phyloP scores from a whole-genome alignment of 2,888 invertebrate genomes.

The Adela reaumurella region DNA sequence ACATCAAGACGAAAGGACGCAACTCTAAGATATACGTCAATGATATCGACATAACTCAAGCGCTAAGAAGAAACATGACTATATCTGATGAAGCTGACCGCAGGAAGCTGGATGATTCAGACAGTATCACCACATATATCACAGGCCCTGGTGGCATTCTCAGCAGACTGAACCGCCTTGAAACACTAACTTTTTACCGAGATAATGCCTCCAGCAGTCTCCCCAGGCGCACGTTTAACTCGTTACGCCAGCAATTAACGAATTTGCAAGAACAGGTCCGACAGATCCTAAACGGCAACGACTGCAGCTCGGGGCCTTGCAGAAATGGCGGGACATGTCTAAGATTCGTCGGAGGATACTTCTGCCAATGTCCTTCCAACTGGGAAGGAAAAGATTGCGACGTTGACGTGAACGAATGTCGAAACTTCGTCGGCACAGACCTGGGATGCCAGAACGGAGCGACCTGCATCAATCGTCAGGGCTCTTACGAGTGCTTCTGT shows the following conservation, averaged over 20 bases:
- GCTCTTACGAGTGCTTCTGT: constrained; percentile 81
- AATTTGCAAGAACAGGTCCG: constrained; percentile 38
- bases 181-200: neutral
- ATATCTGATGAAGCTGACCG: no score
- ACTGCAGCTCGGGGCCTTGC: constrained; percentile 74
- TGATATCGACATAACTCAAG: constrained; percentile 60
- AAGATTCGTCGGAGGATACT: constrained; percentile 65
- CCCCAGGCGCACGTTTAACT: constrained; percentile 25
- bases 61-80: constrained; percentile 34
- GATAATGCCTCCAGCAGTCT: constrained; percentile 19
- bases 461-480: constrained; percentile 74
- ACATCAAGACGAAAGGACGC: constrained; percentile 63
- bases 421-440: constrained; percentile 74
- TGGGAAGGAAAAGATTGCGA: constrained; percentile 73
- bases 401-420: constrained; percentile 85
- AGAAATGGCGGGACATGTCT: constrained; percentile 79
- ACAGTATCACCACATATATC: constrained; percentile 8
- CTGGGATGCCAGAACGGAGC: constrained; percentile 91
- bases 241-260: constrained; percentile 32
- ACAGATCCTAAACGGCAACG: constrained; percentile 47
- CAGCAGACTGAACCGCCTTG: constrained; percentile 1
- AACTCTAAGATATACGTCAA: constrained; percentile 68
- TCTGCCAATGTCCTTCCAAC: constrained; percentile 69
- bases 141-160: constrained; percentile 12
- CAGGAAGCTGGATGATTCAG: constrained; percentile 6